Base-by-base conservation (phyloP, 1,140 invertebrate genomes). In the Macrobrachium rosenbergii region DNA sequence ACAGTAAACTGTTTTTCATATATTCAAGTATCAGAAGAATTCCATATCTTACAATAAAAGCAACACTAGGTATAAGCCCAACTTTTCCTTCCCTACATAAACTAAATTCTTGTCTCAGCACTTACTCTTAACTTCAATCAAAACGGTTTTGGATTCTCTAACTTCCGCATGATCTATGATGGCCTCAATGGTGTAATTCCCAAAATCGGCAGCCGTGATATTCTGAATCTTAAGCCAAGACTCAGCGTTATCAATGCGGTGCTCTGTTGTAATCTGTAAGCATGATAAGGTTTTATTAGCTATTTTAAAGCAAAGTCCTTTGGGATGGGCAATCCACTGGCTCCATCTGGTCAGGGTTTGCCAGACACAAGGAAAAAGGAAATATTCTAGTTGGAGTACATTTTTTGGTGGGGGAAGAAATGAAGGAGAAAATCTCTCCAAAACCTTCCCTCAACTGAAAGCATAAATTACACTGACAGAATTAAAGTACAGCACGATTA, bases 141-240 rank as follows among this genome's bases (percentile, higher is more conserved):
- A 37, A 45, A 81, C 28, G 2, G 37, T 45, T 21, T 8, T 63
- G 43, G 8, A 21, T 2, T 67, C 43, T 67, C 37, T 81, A 11
- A 28, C n/a, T 16, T 23, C 37, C 12, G 16, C 28, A 28, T n/a
- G 45, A 2, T n/a, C n/a, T 14, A 21, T 14, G 7, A 45, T 64
- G 10, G 14, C 79, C 37, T 67, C 62, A n/a, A 81, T 43, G 10
- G 28, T 67, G 45, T 81, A 81, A 17, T 43, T 0, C 60, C 79
- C 79, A 67, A 67, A 81, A 28, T 81, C 79, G 10, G 23, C 45
- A n/a, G 63, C 79, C 3, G 79, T 43, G 2, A 45, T 43, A 81
- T 81, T 81, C 12, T n/a, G 17, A 16, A 81, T 81, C 64, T 45
- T 67, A n/a, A 81, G 28, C 79, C 79, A 81, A 19, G 79, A 81